Base-by-base conservation (phyloP, 2,797 vertebrate species). In the Squalus acanthias region DNA sequence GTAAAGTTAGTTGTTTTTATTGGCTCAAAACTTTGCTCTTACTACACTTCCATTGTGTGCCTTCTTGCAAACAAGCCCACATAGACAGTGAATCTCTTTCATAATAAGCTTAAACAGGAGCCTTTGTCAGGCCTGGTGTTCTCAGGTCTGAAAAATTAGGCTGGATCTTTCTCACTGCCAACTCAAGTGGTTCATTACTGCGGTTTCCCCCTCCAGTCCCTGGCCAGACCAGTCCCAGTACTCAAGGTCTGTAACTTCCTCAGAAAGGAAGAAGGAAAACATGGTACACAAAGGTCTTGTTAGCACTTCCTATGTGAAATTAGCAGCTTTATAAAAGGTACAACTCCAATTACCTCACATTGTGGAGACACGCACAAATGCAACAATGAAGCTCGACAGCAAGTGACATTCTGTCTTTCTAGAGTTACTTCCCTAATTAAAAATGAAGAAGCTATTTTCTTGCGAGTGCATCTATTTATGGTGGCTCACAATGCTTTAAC, bases 111-210 rank as follows among this genome's bases (percentile, higher is more conserved):
- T 98, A 99, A 99, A 99, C 98, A 98, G 98, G 99, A 99, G 99
- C 99, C 99, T 99, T 99, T 99, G 99, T 99, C 98, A 97, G 96
- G 98, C 98, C 98, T 98, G 98, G 98, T 99, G 98, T 99, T 99
- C 99, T 99, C 98, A 98, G 98, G 98, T 98, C 98, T 98, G 98
- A 98, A 99, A 95, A 99, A 99, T 99, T 99, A 99, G 99, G 98
- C 98, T 99, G 98, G 98, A 98, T 98, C 98, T 99, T 98, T 98
- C 98, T 99, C 98, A 98, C 99, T 98, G 98, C 98, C 98, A 98
- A 98, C 98, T 99, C 99, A 99, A 99, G 99, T 99, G 99, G 99
- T 99, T 99, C 99, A 99, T 99, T 99, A 99, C 98, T 97, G 98
- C 98, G 97, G 98, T 98, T 98, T 98, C 98, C 98, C 98, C 98